Conservation (phyloP, 2,113 vertebrate species). For the Megaceryle torquata region DNA sequence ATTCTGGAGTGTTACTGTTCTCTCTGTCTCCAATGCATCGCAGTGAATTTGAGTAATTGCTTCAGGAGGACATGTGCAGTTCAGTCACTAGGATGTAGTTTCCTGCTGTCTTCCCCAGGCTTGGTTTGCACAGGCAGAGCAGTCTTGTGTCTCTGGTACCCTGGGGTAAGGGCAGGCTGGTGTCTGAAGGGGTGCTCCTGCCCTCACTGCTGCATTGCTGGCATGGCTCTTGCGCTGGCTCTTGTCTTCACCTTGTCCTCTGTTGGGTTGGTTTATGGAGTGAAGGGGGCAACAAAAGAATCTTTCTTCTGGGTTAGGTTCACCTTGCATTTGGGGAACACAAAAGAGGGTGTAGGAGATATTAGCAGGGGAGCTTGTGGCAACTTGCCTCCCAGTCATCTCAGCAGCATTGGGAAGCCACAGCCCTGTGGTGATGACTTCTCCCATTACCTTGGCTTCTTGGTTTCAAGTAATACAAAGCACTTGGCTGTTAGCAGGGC, state of each 20-base stretch:
- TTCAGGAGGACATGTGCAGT: background rate
- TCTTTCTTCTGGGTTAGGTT: background rate
- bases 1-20: background rate
- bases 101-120: background rate
- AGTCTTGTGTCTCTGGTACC: background rate
- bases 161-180: background rate
- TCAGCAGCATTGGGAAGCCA: background rate
- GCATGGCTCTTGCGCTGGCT: background rate
- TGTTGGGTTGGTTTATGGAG: fast-evolving
- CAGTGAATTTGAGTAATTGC: background rate
- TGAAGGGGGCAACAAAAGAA: background rate
- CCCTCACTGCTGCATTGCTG: fast-evolving
- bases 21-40: background rate
- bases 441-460: background rate
- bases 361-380: background rate
- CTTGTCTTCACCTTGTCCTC: background rate
- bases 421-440: background rate
- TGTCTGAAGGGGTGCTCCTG: background rate
- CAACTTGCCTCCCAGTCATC: fast-evolving
- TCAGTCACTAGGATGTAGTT: background rate
- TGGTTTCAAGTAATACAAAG: background rate
- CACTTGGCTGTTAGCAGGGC: background rate
- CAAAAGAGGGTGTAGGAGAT: fast-evolving
- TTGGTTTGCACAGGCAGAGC: background rate
- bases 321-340: fast-evolving